Evolutionary conservation across 2,888 invertebrate species (phyloP).

Genomic region (Aelia acuminata): DNA sequence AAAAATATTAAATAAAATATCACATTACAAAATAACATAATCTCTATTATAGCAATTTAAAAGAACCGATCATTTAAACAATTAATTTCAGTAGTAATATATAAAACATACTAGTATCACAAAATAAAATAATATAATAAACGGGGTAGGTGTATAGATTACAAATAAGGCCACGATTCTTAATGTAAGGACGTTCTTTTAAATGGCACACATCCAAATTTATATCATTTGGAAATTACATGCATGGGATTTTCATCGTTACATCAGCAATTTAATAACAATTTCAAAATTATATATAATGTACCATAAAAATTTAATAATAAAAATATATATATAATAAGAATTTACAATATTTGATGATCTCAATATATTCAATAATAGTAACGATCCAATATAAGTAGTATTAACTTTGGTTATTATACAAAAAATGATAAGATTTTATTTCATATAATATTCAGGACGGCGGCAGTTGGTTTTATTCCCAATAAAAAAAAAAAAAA

Average conservation of each 20-base stretch:
- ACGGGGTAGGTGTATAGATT: background rate
- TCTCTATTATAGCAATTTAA: background rate
- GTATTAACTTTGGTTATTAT: conserved; percentile 1
- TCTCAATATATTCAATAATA: conserved; percentile 4
- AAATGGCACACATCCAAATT: conserved; percentile 14
- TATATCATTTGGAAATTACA: background rate
- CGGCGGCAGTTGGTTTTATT: background rate
- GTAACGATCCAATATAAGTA: conserved; percentile 5
- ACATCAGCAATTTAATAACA: background rate
- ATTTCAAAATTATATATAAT: background rate
- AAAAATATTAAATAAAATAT: background rate
- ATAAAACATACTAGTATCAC: conserved; percentile 16
- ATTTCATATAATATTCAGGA: conserved; percentile 15
- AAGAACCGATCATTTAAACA: background rate
- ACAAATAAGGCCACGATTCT: conserved; percentile 35
- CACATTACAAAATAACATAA: background rate
- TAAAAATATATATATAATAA: conserved; percentile 41
- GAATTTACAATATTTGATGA: background rate
- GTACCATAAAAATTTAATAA: background rate
- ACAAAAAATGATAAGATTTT: conserved; percentile 8
- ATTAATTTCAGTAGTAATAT: background rate
- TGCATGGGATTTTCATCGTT: background rate
- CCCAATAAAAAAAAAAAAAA: conserved; percentile 15
- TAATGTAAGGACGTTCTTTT: conserved; percentile 22
- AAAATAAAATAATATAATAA: conserved; percentile 40